Conservation (phyloP, 2,888 invertebrate genomes). For the Phortica magna region DNA sequence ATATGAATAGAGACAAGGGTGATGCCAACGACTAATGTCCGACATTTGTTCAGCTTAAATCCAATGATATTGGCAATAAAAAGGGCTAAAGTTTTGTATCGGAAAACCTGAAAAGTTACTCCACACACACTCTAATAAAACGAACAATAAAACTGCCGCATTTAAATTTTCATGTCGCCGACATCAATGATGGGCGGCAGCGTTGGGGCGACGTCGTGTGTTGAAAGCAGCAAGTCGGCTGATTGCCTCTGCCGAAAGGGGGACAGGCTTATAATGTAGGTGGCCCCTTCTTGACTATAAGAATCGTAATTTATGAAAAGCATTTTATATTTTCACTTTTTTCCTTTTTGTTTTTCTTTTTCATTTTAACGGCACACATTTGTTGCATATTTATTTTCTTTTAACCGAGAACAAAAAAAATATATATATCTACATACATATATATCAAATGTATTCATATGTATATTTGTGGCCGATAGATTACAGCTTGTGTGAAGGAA, state of each 20-base stretch:
- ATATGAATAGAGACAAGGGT: slow-evolving; percentile 5
- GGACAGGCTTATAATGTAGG: neutral
- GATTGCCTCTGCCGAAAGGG: neutral
- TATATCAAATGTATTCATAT: neutral
- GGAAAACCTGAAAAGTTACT: slow-evolving; percentile 38
- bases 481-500: slow-evolving; percentile 52
- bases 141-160: slow-evolving; percentile 48
- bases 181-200: slow-evolving; percentile 4
- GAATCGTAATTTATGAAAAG: neutral
- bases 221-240: slow-evolving; percentile 9
- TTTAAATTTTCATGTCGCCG: slow-evolving; percentile 18
- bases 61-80: slow-evolving; percentile 67
- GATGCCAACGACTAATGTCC: slow-evolving; percentile 31
- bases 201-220: slow-evolving; percentile 1
- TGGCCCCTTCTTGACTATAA: slow-evolving; percentile 32
- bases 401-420: neutral
- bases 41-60: slow-evolving; percentile 58
- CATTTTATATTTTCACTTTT: neutral
- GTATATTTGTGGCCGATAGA: slow-evolving; percentile 45
- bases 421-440: neutral
- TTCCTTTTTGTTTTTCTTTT: slow-evolving; percentile 32
- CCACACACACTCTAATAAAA: neutral
- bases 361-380: slow-evolving; percentile 61
- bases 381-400: slow-evolving; percentile 62
- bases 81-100: slow-evolving; percentile 60